Base-by-base conservation (phyloP, 2,888 invertebrate species). In the Morinoia aosen region DNA sequence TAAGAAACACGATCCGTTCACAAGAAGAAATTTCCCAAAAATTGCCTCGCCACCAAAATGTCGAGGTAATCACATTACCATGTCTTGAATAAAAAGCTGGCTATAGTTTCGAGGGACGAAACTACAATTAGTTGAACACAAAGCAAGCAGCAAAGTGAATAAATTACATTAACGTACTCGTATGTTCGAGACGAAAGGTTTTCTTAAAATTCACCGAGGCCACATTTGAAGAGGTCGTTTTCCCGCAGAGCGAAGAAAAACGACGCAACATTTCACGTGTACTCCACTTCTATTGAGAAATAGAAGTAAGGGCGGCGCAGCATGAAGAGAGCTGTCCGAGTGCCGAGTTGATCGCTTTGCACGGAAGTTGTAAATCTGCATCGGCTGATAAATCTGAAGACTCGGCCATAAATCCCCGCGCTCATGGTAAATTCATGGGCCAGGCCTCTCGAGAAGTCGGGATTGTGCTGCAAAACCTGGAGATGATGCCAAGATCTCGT, bases 401-500 rank as follows among this genome's bases (percentile, higher is more conserved):
- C 76, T 76, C 25, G 76, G 76, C 76, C 76, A 76, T 76, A 76
- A 76, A 76, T 76, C 76, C 76, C 76, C 1, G 10, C 19, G 76
- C 76, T 76, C 76, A 76, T 76, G 76, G 76, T 76, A 76, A 76
- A 76, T 76, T 76, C 76, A 76, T 76, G 76, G 76, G 76, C 76
- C 76, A 16, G 33, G 33, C 76, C 76, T 76, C 76, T 16, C 76
- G 76, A 76, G 76, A 76, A 76, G 76, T 76, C 76, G 25, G 76
- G 76, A 76, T 76, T 76, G 76, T 76, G 76, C 76, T 33, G 76
- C 76, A 76, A 76, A 76, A 76, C 33, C 76, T 76, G 76, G 76
- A 76, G 76, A 10, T 19, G 76, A 76, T 76, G 76, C 76, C 76
- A 76, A 76, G 76, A 76, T 76, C 76, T 76, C 76, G 16, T 76